These are phyloP conservation scores for Diacarnus erythraeanus DNA, from an alignment of 37 sponge, comb jelly and placozoan genomes.

Conservation along the genomic window DNA sequence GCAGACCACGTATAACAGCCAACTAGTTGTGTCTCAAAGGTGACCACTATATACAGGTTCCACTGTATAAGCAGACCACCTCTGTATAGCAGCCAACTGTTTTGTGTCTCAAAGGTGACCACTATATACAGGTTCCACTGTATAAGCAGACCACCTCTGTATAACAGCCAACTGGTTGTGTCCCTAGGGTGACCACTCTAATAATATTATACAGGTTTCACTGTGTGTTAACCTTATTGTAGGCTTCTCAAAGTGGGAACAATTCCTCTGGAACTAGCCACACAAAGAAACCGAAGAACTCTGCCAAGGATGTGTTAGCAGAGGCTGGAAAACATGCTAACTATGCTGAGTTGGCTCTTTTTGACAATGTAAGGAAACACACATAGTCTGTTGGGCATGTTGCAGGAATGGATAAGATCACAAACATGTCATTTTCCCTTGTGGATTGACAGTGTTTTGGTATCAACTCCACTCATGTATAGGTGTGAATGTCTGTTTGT, in stretches of 20 bases:
- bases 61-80: too few relatives aligned
- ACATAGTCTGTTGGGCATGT: too few relatives aligned
- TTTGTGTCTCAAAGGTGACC: too few relatives aligned
- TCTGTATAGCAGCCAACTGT: too few relatives aligned
- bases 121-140: too few relatives aligned
- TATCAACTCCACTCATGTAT: not conserved
- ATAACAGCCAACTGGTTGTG: not conserved
- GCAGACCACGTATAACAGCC: not conserved
- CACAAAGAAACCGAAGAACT: slow-evolving; percentile 59
- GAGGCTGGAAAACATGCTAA: slow-evolving; percentile 87
- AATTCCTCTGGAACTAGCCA: not conserved
- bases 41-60: too few relatives aligned
- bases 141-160: not conserved
- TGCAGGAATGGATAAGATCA: not conserved
- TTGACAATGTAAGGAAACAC: slow-evolving; percentile 72
- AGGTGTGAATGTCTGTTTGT: not conserved
- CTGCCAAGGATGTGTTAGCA: slow-evolving; percentile 78
- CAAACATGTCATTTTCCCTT: not conserved
- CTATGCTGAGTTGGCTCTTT: slow-evolving; percentile 75
- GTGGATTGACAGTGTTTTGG: not conserved
- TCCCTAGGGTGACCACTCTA: not conserved
- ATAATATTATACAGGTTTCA: too few relatives aligned
- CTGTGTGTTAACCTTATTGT: not conserved
- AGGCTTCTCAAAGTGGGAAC: slow-evolving; percentile 49
- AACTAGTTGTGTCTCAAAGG: not conserved